phyloP scores from a whole-genome alignment of 1,140 invertebrate genomes.

The Zelostemma sp. region DNA sequence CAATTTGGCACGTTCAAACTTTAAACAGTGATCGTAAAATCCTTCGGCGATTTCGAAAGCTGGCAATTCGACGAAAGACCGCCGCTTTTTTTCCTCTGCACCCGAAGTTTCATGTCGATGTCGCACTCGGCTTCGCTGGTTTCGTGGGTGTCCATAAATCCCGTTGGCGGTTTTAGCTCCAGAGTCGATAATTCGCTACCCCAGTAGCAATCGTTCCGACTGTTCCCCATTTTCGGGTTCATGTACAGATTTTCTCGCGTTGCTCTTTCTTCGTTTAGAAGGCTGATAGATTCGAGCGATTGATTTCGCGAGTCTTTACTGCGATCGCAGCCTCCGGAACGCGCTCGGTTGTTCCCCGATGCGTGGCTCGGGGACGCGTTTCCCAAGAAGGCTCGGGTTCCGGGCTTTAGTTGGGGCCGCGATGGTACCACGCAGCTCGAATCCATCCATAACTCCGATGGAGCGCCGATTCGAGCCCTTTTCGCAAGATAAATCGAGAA shows the following conservation, averaged over 20 bases:
- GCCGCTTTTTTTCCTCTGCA: conserved; percentile 57
- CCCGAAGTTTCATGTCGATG: conserved; percentile 64
- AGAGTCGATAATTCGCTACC: conserved; percentile 64
- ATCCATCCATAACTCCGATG: conserved; percentile 57
- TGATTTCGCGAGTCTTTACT: conserved; percentile 53
- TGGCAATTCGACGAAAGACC: conserved; percentile 54
- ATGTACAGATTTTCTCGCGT: conserved; percentile 44
- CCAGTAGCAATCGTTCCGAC: conserved; percentile 55
- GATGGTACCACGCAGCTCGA: conserved; percentile 52
- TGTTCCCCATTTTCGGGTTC: conserved; percentile 22
- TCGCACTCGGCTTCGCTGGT: conserved; percentile 69
- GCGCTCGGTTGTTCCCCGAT: conserved; percentile 47
- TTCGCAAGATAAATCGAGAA: no score
- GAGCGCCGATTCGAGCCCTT: conserved; percentile 55
- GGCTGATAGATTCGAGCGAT: conserved; percentile 61
- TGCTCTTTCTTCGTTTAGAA: conserved; percentile 52
- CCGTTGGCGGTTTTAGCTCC: conserved; percentile 65
- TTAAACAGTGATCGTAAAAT: conserved; percentile 68
- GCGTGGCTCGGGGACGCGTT: conserved; percentile 58
- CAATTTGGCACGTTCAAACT: conserved; percentile 51
- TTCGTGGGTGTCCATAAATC: conserved; percentile 67
- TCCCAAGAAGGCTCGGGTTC: conserved; percentile 61
- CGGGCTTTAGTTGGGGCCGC: conserved; percentile 56
- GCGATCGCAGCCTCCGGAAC: conserved; percentile 45
- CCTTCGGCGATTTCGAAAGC: conserved; percentile 65